A percentile compares a stretch with the other conserved stretches of the same genome.
Conservation (phyloP, 2,113 vertebrate genomes). For the Hippocampus abdominalis region DNA sequence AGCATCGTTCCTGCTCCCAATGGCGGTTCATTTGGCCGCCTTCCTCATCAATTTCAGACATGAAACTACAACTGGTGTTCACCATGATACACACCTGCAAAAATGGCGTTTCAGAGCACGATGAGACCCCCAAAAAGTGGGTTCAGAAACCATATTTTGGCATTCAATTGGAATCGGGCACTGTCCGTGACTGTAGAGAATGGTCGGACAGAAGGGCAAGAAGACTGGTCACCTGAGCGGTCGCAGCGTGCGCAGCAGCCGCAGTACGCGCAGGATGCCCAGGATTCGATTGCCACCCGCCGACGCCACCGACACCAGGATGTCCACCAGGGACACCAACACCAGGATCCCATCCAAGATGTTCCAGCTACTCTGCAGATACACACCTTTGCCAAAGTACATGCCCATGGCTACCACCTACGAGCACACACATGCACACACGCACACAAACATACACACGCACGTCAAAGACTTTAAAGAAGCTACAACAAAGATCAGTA, state of each 20-base stretch:
- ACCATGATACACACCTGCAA: no score
- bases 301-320: conserved; percentile 89
- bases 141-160: no score
- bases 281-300: conserved; percentile 90
- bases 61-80: no score
- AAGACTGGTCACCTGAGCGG: conserved; percentile 79
- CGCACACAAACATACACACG: not conserved
- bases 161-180: no score
- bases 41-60: no score
- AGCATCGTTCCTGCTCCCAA: no score
- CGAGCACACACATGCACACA: conserved; percentile 9
- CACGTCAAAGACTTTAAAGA: not conserved
- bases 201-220: no score
- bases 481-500: not conserved
- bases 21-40: no score
- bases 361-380: conserved; percentile 97
- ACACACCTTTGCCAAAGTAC: conserved; percentile 82
- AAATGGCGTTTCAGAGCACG: no score
- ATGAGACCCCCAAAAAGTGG: no score
- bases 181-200: no score
- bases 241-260: conserved; percentile 89
- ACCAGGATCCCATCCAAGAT: conserved; percentile 92
- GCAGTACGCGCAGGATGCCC: conserved; percentile 87
- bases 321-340: conserved; percentile 92
- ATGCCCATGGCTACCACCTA: conserved; percentile 90